A percentile compares a stretch with the other conserved stretches of the same genome.
These are phyloP conservation scores for Hetaerina titia DNA, from an alignment of 2,888 invertebrate species.

Conservation along the genomic window DNA sequence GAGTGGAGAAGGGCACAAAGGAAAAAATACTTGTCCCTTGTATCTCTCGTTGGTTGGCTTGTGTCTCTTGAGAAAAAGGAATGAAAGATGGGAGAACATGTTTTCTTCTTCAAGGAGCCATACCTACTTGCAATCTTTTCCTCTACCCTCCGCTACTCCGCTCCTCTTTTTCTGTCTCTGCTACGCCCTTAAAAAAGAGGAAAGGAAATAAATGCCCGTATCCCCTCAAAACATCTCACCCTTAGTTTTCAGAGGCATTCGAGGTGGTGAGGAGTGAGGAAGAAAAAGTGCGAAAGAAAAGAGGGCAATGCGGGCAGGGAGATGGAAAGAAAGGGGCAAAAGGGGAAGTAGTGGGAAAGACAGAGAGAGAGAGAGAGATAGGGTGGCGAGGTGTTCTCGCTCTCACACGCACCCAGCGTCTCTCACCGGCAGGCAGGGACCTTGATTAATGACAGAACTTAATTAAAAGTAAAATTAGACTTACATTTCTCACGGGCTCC, in stretches of 20 bases:
- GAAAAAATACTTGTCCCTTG: not conserved
- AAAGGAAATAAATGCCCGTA: not conserved
- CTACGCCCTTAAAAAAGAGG: not conserved
- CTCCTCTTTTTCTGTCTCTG: not conserved
- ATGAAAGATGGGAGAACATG: not conserved
- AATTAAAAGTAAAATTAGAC: slow-evolving; percentile 78
- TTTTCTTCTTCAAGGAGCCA: not conserved
- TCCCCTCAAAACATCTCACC: slow-evolving; percentile 19
- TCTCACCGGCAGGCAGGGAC: slow-evolving; percentile 63
- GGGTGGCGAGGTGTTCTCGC: not conserved
- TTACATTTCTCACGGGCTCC: slow-evolving; percentile 75
- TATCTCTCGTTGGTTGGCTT: no score
- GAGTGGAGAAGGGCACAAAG: not conserved
- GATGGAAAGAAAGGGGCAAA: not conserved
- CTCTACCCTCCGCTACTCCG: not conserved
- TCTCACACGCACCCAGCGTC: slow-evolving; percentile 60
- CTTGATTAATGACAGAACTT: slow-evolving; percentile 79
- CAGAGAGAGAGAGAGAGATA: not conserved
- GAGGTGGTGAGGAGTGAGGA: not conserved
- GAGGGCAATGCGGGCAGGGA: not conserved
- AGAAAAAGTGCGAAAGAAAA: slow-evolving; percentile 23
- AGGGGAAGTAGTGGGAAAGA: not conserved
- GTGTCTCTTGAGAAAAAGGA: not conserved
- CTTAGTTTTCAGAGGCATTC: not conserved
- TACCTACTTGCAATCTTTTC: not conserved